Conservation (phyloP, 2,797 vertebrate species). For the Caiman crocodilus region DNA sequence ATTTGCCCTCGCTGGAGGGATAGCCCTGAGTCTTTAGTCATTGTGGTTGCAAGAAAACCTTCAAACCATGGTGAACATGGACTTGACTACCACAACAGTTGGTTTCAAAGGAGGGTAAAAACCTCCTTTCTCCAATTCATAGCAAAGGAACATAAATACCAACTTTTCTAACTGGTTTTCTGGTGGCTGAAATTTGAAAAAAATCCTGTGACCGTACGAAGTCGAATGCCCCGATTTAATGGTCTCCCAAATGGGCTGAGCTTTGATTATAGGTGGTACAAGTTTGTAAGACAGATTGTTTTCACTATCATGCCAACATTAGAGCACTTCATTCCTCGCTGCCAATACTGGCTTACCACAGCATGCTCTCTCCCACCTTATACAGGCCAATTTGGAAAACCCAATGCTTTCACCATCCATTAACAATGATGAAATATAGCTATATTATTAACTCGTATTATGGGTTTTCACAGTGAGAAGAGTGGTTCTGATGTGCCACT, state of each 20-base stretch:
- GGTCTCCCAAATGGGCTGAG: background rate
- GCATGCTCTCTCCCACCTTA: background rate
- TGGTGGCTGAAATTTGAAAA: background rate
- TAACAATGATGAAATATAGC: background rate
- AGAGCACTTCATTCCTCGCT: background rate
- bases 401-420: background rate
- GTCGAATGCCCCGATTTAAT: fast-evolving
- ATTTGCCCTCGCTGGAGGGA: background rate
- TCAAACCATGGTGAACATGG: background rate
- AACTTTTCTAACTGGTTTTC: background rate
- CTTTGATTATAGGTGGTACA: background rate
- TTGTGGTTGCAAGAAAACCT: background rate
- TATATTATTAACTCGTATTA: background rate
- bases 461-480: background rate
- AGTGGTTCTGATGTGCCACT: background rate
- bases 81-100: background rate
- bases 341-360: background rate
- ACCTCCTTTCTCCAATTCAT: fast-evolving
- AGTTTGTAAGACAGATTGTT: background rate
- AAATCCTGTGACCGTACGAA: fast-evolving
- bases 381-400: too few species aligned
- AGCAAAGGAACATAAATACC: background rate
- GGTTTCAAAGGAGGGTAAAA: background rate
- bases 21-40: background rate
- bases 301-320: too few species aligned